Conservation (phyloP, 2,113 vertebrate species). For the Theropithecus gelada region DNA sequence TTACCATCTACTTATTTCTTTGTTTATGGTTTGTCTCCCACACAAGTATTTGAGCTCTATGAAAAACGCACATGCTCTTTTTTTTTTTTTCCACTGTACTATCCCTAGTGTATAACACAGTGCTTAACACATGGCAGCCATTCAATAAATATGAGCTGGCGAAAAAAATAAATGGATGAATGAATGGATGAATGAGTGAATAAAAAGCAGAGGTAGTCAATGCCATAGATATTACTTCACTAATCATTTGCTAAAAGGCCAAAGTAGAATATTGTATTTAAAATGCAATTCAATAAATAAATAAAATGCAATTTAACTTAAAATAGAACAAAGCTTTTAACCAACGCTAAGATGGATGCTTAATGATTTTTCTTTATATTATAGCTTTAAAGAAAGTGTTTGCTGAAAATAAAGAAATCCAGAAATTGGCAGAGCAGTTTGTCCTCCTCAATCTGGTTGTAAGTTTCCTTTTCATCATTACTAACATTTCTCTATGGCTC, state of each 20-base stretch:
- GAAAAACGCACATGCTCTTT: not conserved
- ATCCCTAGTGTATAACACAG: not conserved
- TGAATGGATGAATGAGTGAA: not conserved
- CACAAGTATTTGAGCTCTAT: not conserved
- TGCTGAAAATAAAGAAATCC: slow-evolving; percentile 89
- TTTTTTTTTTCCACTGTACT: not conserved
- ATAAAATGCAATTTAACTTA: not conserved
- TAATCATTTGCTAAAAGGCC: not conserved
- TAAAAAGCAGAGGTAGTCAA: not conserved
- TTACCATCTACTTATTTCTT: not conserved
- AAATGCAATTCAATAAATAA: not conserved
- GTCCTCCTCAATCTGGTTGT: slow-evolving; percentile 94
- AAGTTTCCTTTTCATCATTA: slow-evolving; percentile 73
- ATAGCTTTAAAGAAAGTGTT: slow-evolving; percentile 93
- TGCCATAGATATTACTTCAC: not conserved
- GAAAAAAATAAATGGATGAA: not conserved
- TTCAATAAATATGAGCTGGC: not conserved
- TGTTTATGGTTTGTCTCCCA: not conserved
- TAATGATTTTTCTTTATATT: slow-evolving; percentile 16
- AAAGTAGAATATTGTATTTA: not conserved
- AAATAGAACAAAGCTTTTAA: not conserved
- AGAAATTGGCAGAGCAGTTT: slow-evolving; percentile 92
- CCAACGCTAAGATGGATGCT: not conserved
- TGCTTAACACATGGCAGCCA: not conserved
- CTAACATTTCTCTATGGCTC: not conserved